Evolutionary conservation across 2,888 invertebrate genomes (phyloP).

Genomic region (Lycocerus yunnanus): DNA sequence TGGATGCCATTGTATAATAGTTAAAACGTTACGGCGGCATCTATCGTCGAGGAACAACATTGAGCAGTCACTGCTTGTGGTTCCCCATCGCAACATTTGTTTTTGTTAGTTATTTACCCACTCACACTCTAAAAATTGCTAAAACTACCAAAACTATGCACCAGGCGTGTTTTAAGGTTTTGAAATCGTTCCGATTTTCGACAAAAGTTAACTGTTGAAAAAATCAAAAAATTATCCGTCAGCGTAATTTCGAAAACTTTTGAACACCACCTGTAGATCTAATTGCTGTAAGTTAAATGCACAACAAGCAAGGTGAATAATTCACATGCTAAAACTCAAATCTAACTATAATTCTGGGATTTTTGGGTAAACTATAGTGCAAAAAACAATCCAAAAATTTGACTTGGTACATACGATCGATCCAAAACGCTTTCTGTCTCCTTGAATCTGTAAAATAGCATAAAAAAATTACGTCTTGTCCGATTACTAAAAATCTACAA

Average conservation of each 20-base stretch:
- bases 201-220: not conserved
- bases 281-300: not conserved
- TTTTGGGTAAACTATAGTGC: conserved; percentile 44
- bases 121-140: not conserved
- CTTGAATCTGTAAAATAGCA: conserved; percentile 78
- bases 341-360: conserved; percentile 42
- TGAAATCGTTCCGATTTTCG: not conserved
- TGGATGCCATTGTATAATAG: not conserved
- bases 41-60: not conserved
- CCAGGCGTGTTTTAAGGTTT: not conserved
- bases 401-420: conserved; percentile 77
- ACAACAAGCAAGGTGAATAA: conserved; percentile 33
- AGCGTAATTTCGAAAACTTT: not conserved
- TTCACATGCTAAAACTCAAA: conserved; percentile 26
- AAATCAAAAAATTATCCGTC: not conserved
- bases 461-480: conserved; percentile 21
- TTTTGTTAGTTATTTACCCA: not conserved
- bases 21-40: not conserved
- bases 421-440: conserved; percentile 82
- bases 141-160: not conserved
- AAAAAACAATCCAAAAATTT: conserved; percentile 55
- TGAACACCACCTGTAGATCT: not conserved
- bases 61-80: too few relatives aligned
- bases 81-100: not conserved
- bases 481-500: not conserved